phyloP scores from a whole-genome alignment of 1,140 invertebrate species.

The Ephestia elutella region DNA sequence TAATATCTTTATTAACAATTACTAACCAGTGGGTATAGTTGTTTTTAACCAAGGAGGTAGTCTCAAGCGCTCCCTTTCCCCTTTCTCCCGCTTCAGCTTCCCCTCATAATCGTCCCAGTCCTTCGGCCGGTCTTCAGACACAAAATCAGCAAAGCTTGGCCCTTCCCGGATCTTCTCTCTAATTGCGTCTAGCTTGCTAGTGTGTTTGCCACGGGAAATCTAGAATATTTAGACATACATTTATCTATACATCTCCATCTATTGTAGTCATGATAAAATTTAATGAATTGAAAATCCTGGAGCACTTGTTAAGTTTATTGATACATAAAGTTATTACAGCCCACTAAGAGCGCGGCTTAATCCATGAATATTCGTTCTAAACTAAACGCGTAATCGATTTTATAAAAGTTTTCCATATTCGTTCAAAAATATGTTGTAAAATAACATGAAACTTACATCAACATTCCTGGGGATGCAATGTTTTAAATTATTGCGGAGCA shows the following conservation, averaged over 20 bases:
- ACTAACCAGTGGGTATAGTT: constrained; percentile 89
- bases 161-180: constrained; percentile 77
- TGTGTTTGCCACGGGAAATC: constrained; percentile 41
- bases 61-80: constrained; percentile 86
- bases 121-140: constrained; percentile 75
- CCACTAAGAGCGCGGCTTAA: too few species aligned
- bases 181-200: constrained; percentile 70
- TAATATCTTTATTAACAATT: not conserved
- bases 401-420: too few species aligned
- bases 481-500: constrained; percentile 47
- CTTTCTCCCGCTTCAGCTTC: constrained; percentile 89
- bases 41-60: constrained; percentile 98
- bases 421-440: not conserved
- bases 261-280: too few species aligned
- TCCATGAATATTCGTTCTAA: too few species aligned
- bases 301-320: too few species aligned
- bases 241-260: too few species aligned
- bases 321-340: too few species aligned
- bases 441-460: constrained; percentile 30
- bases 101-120: constrained; percentile 83
- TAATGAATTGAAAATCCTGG: too few species aligned
- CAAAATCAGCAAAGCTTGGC: constrained; percentile 79
- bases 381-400: too few species aligned
- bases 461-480: constrained; percentile 25
- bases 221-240: constrained; percentile 2